Conservation (phyloP, 2,113 vertebrate genomes). For the Bagarius yarrelli region DNA sequence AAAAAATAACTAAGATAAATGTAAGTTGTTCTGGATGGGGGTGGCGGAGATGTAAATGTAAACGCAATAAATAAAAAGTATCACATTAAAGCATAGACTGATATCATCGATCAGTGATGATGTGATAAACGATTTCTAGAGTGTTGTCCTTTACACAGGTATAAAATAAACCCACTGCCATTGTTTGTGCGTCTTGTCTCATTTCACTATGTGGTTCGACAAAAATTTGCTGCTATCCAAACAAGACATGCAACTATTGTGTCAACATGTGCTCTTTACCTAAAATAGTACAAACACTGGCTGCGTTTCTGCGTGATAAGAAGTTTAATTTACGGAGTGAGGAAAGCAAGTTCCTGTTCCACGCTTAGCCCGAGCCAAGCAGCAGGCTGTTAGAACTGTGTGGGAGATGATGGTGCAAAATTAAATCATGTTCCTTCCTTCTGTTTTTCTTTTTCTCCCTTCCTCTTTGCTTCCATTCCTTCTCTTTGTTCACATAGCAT, state of each 20-base stretch:
- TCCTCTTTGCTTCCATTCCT: conserved; percentile 39
- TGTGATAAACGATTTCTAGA: too few species aligned
- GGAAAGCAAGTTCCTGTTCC: conserved; percentile 1
- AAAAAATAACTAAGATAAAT: too few species aligned
- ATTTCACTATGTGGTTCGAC: not conserved
- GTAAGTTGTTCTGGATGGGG: too few species aligned
- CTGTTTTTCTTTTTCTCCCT: conserved; percentile 41
- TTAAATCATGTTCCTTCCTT: conserved; percentile 48
- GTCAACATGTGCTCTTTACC: not conserved
- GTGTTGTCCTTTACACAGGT: not conserved
- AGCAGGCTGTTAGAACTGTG: not conserved
- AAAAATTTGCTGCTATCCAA: not conserved
- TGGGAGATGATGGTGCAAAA: conserved; percentile 49
- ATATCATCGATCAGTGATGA: too few species aligned
- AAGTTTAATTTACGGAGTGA: not conserved
- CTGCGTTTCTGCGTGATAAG: not conserved
- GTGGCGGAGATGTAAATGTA: too few species aligned
- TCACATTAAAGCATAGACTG: too few species aligned
- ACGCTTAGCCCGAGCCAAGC: not conserved
- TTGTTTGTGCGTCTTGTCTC: not conserved
- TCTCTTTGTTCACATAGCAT: conserved; percentile 50
- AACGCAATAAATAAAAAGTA: too few species aligned
- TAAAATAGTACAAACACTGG: not conserved
- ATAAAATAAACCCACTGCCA: not conserved
- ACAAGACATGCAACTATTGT: not conserved